Evolutionary conservation across 1,140 invertebrate genomes (phyloP), one percentile per base, ranked within the genome.

Genomic region (Drosophila busckii): DNA sequence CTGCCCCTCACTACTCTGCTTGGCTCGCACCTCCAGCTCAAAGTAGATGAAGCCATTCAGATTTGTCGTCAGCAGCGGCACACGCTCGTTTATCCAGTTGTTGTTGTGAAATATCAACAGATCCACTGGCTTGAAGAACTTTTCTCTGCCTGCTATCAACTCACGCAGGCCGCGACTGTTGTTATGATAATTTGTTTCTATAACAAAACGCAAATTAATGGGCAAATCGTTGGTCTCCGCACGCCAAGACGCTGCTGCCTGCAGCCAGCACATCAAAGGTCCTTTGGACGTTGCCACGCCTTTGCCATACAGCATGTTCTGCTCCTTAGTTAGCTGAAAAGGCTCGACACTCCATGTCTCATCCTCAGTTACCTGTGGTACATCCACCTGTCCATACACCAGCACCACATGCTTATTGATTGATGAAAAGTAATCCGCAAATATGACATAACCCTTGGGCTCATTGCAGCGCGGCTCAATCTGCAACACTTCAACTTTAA

Each of bases 361-460:
- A 1, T 4, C 6, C 2, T 6, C 5, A 0, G 0, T 4, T 1
- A 65, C 50, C 1, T 22, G 2, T 2, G n/a, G 16, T 4, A 69
- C 65, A 9, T 54, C 49, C 3, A 55, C 13, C 12, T 54, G n/a
- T 1, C 61, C 65, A 8, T 69, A 61, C 4, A 69, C 28, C 7
- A 67, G 35, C 16, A 69, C 19, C 5, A 59, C 17, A 15, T 66
- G 54, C n/a, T 69, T 69, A n/a, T 23, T 29, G 0, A 62, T 48
- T 0, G 62, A 48, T 0, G 55, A 45, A 10, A 66, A 69, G 15
- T 69, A 64, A 1, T 29, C 34, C 53, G 60, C 64, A 28, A 64
- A 59, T 4, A 68, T 41, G 2, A 53, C 48, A 37, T 42, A 59
- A 6, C 64, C 29, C 8, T 8, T 12, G 1, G 19, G 8, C 0